These are phyloP conservation scores for Erebia epiphron DNA, from an alignment of 2,888 invertebrate genomes.

Conservation along the genomic window DNA sequence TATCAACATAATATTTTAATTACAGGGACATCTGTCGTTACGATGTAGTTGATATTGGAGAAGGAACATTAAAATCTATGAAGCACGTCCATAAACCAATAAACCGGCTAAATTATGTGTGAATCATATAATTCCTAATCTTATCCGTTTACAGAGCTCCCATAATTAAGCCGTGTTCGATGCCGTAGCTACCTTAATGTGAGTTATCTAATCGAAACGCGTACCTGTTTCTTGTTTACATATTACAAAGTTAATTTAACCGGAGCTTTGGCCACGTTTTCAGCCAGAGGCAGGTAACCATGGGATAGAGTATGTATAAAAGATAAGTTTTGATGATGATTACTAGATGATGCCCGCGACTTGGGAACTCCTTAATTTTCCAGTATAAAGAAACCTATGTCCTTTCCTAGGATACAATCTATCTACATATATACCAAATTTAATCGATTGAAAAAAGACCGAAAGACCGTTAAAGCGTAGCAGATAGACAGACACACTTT, in stretches of 20 bases:
- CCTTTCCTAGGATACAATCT: too few relatives aligned
- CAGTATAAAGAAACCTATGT: too few relatives aligned
- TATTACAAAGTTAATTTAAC: constrained; percentile 17
- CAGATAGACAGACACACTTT: too few relatives aligned
- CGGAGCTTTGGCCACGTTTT: constrained; percentile 6
- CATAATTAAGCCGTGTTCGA: constrained; percentile 14
- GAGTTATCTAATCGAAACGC: constrained; percentile 11
- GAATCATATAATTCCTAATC: constrained; percentile 8
- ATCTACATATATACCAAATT: too few relatives aligned
- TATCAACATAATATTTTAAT: background rate
- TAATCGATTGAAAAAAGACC: too few relatives aligned
- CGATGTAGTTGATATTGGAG: background rate
- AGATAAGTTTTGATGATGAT: too few relatives aligned
- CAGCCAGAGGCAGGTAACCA: background rate
- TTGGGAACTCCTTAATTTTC: too few relatives aligned
- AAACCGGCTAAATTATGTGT: constrained; percentile 16
- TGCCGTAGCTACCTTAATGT: background rate
- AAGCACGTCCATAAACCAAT: background rate
- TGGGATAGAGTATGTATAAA: too few relatives aligned
- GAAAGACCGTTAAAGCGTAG: too few relatives aligned
- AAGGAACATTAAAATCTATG: constrained; percentile 1
- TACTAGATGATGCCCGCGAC: too few relatives aligned
- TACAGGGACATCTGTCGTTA: constrained; percentile 8
- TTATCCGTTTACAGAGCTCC: constrained; percentile 11
- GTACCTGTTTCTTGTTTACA: constrained; percentile 13